A percentile compares a stretch with the other conserved stretches of the same genome.
Conservation (phyloP, 2,888 invertebrate genomes). For the Elmis aenea region DNA sequence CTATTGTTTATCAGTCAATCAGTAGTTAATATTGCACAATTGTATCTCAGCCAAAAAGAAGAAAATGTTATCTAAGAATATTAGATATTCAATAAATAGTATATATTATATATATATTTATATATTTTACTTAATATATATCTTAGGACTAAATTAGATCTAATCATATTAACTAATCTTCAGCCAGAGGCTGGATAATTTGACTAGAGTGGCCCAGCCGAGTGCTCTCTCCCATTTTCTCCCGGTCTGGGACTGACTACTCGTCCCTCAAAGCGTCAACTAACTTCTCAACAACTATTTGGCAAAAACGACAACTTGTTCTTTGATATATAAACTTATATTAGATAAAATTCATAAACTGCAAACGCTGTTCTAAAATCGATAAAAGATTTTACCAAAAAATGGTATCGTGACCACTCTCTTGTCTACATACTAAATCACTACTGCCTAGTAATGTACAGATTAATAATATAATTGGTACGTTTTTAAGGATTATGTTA, state of each 20-base stretch:
- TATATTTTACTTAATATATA: constrained; percentile 42
- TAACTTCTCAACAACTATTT: constrained; percentile 47
- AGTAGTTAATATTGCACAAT: constrained; percentile 49
- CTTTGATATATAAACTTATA: constrained; percentile 41
- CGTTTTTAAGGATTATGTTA: constrained; percentile 53
- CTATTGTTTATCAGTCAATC: constrained; percentile 44
- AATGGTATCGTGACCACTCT: constrained; percentile 24
- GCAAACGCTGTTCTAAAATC: constrained; percentile 45
- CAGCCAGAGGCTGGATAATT: constrained; percentile 46
- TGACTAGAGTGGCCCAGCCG: constrained; percentile 48
- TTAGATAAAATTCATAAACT: constrained; percentile 46
- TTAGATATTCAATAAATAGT: constrained; percentile 46
- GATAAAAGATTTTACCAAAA: constrained; percentile 32
- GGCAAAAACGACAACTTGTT: constrained; percentile 44
- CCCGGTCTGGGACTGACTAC: constrained; percentile 32
- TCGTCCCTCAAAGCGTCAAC: constrained; percentile 43
- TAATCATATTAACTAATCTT: constrained; percentile 46
- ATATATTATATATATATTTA: constrained; percentile 36
- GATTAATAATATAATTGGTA: constrained; percentile 58
- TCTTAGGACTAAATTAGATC: constrained; percentile 39
- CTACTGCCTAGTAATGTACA: constrained; percentile 42
- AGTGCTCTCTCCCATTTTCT: constrained; percentile 27
- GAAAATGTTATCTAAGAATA: constrained; percentile 39
- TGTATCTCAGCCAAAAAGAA: constrained; percentile 44
- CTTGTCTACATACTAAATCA: constrained; percentile 21